phyloP scores from a whole-genome alignment of 2,113 vertebrate genomes.

The Sinocyclocheilus anshuiensis region DNA sequence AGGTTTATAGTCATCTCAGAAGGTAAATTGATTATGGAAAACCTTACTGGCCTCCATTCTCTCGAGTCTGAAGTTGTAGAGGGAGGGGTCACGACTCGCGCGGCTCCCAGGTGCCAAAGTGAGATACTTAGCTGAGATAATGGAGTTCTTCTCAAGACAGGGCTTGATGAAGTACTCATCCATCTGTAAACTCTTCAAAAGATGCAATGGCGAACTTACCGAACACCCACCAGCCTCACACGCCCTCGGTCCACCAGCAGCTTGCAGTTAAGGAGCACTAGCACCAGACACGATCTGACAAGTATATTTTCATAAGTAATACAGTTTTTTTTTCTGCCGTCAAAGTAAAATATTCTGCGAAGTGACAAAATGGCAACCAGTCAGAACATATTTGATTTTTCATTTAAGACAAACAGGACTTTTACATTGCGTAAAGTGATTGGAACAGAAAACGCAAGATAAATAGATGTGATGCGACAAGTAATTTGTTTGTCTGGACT shows the following conservation, averaged over 20 bases:
- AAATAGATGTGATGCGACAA: neutral
- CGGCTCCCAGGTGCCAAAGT: slow-evolving; percentile 5
- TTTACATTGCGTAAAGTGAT: neutral
- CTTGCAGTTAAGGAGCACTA: neutral
- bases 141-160: slow-evolving; percentile 26
- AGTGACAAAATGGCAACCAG: neutral
- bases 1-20: slow-evolving; percentile 72
- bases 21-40: slow-evolving; percentile 79
- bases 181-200: slow-evolving; percentile 37
- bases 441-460: neutral
- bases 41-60: slow-evolving; percentile 74
- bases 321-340: neutral
- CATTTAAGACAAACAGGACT: neutral
- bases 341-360: neutral
- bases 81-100: slow-evolving; percentile 37
- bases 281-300: neutral
- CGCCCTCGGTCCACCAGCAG: slow-evolving; percentile 40
- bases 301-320: neutral
- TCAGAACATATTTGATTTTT: neutral
- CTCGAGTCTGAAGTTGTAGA: slow-evolving; percentile 58
- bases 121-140: slow-evolving; percentile 65
- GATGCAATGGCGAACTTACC: neutral
- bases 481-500: neutral
- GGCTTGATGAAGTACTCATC: slow-evolving; percentile 40
- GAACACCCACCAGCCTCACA: slow-evolving; percentile 31